phyloP scores from a whole-genome alignment of 2,797 vertebrate genomes.

The Sebastes miniatus region DNA sequence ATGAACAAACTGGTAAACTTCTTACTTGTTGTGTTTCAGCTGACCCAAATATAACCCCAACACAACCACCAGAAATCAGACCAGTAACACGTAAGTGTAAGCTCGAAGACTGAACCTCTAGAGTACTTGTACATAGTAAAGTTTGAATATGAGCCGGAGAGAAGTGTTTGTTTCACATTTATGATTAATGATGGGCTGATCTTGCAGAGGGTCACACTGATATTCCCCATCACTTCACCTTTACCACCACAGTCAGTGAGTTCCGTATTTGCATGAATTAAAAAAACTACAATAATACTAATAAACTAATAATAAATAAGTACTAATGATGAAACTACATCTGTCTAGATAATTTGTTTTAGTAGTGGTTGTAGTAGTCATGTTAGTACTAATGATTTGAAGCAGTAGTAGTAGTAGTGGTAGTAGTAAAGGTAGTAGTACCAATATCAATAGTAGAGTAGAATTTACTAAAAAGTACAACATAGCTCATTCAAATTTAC shows the following conservation, averaged over 20 bases:
- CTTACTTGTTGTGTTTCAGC: constrained; percentile 41
- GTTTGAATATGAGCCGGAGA: too few relatives aligned
- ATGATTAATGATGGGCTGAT: neutral
- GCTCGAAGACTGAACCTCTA: too few relatives aligned
- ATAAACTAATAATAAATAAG: neutral
- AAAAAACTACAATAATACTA: neutral
- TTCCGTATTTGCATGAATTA: constrained; percentile 6
- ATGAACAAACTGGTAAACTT: too few relatives aligned
- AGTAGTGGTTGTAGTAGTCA: neutral
- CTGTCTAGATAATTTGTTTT: neutral
- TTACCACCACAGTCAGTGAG: constrained; percentile 21
- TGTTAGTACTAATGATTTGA: neutral
- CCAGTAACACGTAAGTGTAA: constrained; percentile 14
- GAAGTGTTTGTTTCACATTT: neutral
- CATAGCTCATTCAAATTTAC: too few relatives aligned
- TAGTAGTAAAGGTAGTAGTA: neutral
- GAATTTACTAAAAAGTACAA: too few relatives aligned
- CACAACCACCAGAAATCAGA: neutral
- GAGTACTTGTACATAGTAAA: too few relatives aligned
- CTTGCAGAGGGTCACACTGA: constrained; percentile 11
- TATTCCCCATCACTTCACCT: neutral
- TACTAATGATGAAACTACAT: neutral
- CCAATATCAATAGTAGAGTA: too few relatives aligned
- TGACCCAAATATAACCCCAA: neutral
- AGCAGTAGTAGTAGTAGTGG: neutral